Evolutionary conservation across 2,113 vertebrate genomes (phyloP).

Genomic region (Gnathonemus echidnorhynchus): DNA sequence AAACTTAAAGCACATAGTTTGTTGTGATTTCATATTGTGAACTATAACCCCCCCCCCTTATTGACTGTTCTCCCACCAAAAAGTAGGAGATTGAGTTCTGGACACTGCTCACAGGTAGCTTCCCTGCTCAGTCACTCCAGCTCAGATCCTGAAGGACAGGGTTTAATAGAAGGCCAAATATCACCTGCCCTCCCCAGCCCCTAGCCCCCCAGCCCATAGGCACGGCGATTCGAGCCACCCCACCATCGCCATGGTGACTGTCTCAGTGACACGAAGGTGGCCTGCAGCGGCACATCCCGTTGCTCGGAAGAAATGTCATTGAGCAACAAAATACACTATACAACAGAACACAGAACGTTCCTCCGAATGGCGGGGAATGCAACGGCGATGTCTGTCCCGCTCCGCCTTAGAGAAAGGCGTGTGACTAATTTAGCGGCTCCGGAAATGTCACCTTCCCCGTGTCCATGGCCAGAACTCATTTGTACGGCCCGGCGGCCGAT

Average conservation of each 20-base stretch:
- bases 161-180: conserved; percentile 9
- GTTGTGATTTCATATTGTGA: conserved; percentile 37
- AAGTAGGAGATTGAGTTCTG: conserved; percentile 58
- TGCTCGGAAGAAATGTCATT: neutral
- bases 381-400: neutral
- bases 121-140: conserved; percentile 46
- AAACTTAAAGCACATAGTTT: neutral
- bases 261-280: neutral
- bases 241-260: neutral
- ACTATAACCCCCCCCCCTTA: conserved; percentile 49
- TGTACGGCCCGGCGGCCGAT: neutral
- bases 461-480: neutral
- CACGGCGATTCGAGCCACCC: neutral
- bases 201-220: neutral
- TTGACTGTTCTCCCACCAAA: conserved; percentile 58
- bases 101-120: conserved; percentile 56
- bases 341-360: neutral
- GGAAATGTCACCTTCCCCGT: neutral
- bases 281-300: neutral
- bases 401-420: too few relatives aligned
- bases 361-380: neutral
- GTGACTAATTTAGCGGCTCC: neutral
- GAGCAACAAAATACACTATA: neutral
- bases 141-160: conserved; percentile 20
- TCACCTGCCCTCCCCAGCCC: neutral